Evolutionary conservation across 2,113 vertebrate species (phyloP), one percentile per base, ranked within the genome.

Genomic region (Muscicapa adusta): DNA sequence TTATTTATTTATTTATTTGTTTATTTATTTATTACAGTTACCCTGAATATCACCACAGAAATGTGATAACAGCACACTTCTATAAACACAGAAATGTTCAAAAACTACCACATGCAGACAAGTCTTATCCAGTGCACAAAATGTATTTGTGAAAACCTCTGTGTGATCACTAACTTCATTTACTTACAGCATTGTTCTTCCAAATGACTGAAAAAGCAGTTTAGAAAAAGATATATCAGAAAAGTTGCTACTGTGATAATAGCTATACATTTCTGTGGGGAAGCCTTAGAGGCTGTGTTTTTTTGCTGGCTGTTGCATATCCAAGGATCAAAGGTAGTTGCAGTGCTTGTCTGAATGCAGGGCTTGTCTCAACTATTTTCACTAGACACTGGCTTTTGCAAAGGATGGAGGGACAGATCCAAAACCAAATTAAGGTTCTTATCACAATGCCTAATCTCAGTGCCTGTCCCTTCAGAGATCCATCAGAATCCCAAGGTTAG

Each of bases 291-390:
- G n/a, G 12, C 70, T 67, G 56, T 80, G 53, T 7, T 75, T 93
- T 81, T 33, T 63, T 67, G 18, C 13, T 78, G 57, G 36, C 12
- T 3, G 1, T 47, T 91, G 65, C 74, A 77, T 75, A 75, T 50
- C 36, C n/a, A 72, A 77, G 79, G 51, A 94, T 84, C 89, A 95
- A 95, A 90, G 34, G 51, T 26, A 88, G 45, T 65, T 90, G 54
- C 22, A 77, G 38, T 23, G 20, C 62, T 77, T 81, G 60, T 47
- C 63, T 74, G 68, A 94, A 66, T 91, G 61, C 18, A 73, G 42
- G 23, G 16, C 48, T 83, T 70, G 51, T 43, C 65, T 72, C 60
- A 93, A 71, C 91, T 89, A 91, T 56, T 94, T 91, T 67, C 65
- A 78, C 19, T 80, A 85, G 60, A 26, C n/a, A 34, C 8, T 60